Evolutionary conservation across 2,888 invertebrate genomes (phyloP).

Genomic region (Rhaphigaster nebulosa): DNA sequence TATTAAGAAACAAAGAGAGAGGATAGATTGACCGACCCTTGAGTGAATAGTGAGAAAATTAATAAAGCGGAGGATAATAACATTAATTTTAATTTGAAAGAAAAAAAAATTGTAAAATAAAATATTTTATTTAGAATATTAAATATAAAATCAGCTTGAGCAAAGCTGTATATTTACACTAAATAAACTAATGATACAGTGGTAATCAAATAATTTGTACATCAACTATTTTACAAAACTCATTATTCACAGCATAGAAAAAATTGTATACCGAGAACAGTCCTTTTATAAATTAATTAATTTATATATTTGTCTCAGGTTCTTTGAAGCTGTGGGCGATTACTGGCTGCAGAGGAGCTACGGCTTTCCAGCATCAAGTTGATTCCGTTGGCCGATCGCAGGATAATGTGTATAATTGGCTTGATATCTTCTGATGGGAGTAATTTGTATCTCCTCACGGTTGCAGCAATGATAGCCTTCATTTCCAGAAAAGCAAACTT

Average conservation of each 20-base stretch:
- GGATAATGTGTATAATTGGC: conserved; percentile 48
- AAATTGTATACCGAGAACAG: too few relatives aligned
- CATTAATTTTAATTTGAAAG: neutral
- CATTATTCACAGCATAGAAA: too few relatives aligned
- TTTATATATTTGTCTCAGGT: neutral
- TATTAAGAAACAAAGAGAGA: neutral
- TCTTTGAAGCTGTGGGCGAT: neutral
- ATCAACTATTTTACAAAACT: conserved; percentile 15
- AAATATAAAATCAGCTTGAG: neutral
- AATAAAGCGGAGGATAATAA: too few relatives aligned
- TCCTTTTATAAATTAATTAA: too few relatives aligned
- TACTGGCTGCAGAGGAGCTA: too few relatives aligned
- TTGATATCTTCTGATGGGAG: conserved; percentile 37
- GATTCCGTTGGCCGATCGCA: conserved; percentile 53
- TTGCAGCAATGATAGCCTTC: conserved; percentile 55
- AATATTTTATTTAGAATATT: neutral
- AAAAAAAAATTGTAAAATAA: neutral
- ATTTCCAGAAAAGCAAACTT: conserved; percentile 57
- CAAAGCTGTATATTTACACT: neutral
- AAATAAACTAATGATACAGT: neutral
- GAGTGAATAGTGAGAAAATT: neutral
- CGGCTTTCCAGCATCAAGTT: conserved; percentile 22
- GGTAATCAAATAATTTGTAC: conserved; percentile 5
- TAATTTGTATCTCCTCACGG: conserved; percentile 20
- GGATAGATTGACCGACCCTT: neutral